phyloP scores from a whole-genome alignment of 2,888 invertebrate genomes.

The Aelia acuminata region DNA sequence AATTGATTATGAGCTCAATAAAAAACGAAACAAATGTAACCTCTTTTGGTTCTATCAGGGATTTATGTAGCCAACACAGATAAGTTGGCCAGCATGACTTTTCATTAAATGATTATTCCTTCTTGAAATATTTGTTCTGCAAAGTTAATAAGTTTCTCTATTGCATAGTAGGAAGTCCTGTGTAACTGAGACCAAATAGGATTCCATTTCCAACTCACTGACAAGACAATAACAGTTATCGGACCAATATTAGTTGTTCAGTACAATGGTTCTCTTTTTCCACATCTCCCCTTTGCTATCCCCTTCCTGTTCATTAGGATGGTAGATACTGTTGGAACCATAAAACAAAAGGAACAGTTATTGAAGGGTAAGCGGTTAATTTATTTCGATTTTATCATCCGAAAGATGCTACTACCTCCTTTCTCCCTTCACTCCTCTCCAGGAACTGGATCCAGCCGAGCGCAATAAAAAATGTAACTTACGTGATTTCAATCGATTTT shows the following conservation, averaged over 20 bases:
- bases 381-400: background rate
- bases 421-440: slow-evolving; percentile 33
- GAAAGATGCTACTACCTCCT: background rate
- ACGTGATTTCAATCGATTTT: background rate
- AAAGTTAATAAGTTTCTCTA: too few relatives aligned
- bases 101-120: too few relatives aligned
- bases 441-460: background rate
- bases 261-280: background rate
- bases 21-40: too few relatives aligned
- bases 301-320: background rate
- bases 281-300: background rate
- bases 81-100: too few relatives aligned
- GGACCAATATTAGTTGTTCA: background rate
- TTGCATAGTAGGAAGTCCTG: too few relatives aligned
- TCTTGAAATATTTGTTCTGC: too few relatives aligned
- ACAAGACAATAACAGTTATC: background rate
- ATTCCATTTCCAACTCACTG: background rate
- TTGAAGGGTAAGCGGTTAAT: slow-evolving; percentile 1
- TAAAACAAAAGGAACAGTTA: background rate
- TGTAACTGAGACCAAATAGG: too few relatives aligned
- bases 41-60: too few relatives aligned
- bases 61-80: too few relatives aligned
- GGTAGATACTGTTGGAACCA: background rate
- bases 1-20: too few relatives aligned
- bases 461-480: background rate